These are phyloP conservation scores for Bathynomus jamesi DNA, from an alignment of 1,140 invertebrate genomes.

Conservation along the genomic window DNA sequence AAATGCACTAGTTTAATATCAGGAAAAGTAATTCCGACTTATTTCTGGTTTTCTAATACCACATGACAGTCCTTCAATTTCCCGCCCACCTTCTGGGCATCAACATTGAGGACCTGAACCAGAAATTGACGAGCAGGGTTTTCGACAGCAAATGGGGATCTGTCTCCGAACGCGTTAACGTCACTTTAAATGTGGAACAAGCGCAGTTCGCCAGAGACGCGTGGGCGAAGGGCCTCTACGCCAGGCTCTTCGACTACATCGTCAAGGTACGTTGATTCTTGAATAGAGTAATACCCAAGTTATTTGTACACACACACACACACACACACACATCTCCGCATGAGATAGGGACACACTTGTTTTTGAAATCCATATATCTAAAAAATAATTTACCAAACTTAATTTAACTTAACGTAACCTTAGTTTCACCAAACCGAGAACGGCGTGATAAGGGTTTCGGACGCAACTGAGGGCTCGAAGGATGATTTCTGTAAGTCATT, in stretches of 20 bases:
- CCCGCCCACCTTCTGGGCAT: conserved; percentile 59
- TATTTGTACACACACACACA: too few relatives aligned
- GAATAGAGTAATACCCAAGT: neutral
- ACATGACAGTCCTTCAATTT: conserved; percentile 56
- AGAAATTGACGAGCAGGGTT: conserved; percentile 56
- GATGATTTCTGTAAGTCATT: too few relatives aligned
- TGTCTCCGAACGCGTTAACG: conserved; percentile 59
- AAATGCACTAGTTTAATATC: too few relatives aligned
- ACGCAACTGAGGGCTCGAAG: too few relatives aligned
- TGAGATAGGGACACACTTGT: too few relatives aligned
- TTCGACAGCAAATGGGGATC: conserved; percentile 69
- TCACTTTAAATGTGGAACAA: conserved; percentile 59
- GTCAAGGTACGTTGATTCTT: conserved; percentile 50
- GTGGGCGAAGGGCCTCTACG: conserved; percentile 61
- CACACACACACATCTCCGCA: too few relatives aligned
- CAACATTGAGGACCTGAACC: conserved; percentile 51
- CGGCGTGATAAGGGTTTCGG: too few relatives aligned
- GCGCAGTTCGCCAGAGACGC: conserved; percentile 60
- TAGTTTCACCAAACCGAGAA: too few relatives aligned
- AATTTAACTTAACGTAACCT: too few relatives aligned
- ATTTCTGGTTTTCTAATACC: too few relatives aligned
- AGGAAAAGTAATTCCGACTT: too few relatives aligned
- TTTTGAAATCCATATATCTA: too few relatives aligned
- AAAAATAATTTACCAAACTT: neutral
- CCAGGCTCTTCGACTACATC: conserved; percentile 61